Percentiles rank a stretch among this genome's conserved stretches.
These are phyloP conservation scores for Mechanitis messenoides DNA, from an alignment of 2,888 invertebrate genomes.

Conservation along the genomic window DNA sequence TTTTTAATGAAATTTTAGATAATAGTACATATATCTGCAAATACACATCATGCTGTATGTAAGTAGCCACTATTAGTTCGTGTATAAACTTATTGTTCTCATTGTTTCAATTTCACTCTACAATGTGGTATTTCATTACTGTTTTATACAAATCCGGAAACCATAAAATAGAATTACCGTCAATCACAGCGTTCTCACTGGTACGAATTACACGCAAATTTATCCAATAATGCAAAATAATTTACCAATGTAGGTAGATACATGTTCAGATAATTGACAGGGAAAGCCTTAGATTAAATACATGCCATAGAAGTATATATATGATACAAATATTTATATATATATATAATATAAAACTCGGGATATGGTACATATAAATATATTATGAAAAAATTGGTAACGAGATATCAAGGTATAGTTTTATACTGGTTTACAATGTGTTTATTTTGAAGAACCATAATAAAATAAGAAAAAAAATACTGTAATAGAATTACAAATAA, in stretches of 20 bases:
- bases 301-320: background rate
- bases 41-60: no score
- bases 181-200: conserved; percentile 9
- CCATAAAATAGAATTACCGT: conserved; percentile 9
- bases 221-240: conserved; percentile 11
- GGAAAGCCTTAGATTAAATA: background rate
- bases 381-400: no score
- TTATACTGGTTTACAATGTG: no score
- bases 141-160: conserved; percentile 1
- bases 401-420: no score
- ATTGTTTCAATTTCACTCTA: background rate
- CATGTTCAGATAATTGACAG: conserved; percentile 9
- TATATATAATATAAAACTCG: background rate
- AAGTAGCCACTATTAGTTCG: no score
- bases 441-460: no score
- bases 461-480: no score
- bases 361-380: no score
- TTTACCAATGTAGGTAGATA: background rate
- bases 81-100: background rate
- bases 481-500: background rate
- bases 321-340: background rate
- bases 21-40: no score
- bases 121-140: background rate
- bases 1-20: no score
- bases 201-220: conserved; percentile 14